phyloP scores from a whole-genome alignment of 2,797 vertebrate species.

The Gymnothorax javanicus region DNA sequence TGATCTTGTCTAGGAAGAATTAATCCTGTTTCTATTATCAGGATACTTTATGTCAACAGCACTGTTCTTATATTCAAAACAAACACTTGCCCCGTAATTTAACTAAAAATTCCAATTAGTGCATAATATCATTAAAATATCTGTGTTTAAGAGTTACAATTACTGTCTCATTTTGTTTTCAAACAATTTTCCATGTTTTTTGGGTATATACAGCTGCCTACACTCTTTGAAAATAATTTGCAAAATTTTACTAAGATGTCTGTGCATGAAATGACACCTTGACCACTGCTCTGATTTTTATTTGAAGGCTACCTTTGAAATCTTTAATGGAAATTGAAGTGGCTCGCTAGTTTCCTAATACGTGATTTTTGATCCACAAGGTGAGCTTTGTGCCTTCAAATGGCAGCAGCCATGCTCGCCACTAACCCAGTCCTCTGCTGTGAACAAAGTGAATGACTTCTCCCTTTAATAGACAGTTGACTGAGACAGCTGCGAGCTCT shows the following conservation, averaged over 20 bases:
- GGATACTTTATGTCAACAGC: background rate
- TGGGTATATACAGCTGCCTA: background rate
- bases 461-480: constrained; percentile 36
- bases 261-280: background rate
- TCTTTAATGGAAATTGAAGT: background rate
- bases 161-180: background rate
- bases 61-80: background rate
- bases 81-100: background rate
- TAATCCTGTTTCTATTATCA: background rate
- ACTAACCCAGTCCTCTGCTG: constrained; percentile 14
- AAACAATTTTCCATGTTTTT: background rate
- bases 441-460: background rate
- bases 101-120: background rate
- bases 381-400: background rate
- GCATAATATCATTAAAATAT: background rate
- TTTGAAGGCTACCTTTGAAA: background rate
- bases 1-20: background rate
- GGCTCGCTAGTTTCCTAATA: background rate
- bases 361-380: constrained; percentile 1
- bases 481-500: constrained; percentile 39
- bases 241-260: background rate
- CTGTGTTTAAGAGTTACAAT: background rate
- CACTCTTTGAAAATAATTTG: background rate
- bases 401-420: background rate
- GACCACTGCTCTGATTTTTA: background rate